Evolutionary conservation across 2,797 vertebrate species (phyloP), one percentile per base, ranked within the genome.

Genomic region (Takifugu ocellatus): DNA sequence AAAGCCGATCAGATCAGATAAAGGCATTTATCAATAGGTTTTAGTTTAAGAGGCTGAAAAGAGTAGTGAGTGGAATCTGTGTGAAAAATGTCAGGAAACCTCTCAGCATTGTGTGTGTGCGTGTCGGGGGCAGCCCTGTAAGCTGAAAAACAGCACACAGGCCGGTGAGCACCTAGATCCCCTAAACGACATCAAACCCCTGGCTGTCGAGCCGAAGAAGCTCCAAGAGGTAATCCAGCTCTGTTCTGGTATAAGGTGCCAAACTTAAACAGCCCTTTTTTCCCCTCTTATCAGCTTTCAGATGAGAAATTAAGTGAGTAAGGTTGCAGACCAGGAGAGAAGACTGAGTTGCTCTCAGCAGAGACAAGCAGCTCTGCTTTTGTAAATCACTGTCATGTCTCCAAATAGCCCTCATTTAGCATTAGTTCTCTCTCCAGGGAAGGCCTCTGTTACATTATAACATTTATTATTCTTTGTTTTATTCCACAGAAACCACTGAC

Each of bases 151-250:
- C 70, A 67, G 57, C 67, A 51, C 54, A 63, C 61, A 9, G 44
- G 54, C 68, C 25, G 12, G 56, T 5, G 48, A 68, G 74, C 39
- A 15, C 72, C 67, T 50, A 68, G 62, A 81, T 77, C 81, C 68
- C 57, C 73, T 71, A 80, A 85, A 80, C 82, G 82, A 72, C 59
- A 68, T 73, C 77, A 63, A 60, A 74, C 61, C 16, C 59, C 66
- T 63, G 68, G 72, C 71, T 81, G 72, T 68, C 82, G 81, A 6
- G 33, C 76, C 72, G 65, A 74, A 36, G 78, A 84, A 83, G 76
- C 73, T 79, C 74, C 72, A 56, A 63, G 59, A 79, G 60, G 29
- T 70, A 68, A 68, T 63, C 64, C 60, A 62, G 68, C 62, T 64
- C 84, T 85, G 76, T 56, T 82, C 51, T 17, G 45, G 49, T 63